Base-by-base conservation (phyloP, 2,888 invertebrate species). In the Caenorhabditis macrosperma region DNA sequence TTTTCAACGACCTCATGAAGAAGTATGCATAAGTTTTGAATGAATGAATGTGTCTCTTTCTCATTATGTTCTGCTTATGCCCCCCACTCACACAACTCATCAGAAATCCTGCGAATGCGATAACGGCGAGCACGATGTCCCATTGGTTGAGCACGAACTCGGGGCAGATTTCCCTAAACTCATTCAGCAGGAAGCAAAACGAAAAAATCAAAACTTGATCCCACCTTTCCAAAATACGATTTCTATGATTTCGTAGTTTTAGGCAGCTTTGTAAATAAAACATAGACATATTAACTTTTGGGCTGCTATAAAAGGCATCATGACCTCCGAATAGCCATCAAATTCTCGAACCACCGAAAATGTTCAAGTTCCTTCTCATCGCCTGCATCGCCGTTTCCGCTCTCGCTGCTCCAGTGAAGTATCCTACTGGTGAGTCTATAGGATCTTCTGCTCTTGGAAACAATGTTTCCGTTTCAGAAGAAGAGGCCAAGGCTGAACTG, bases 101-200 rank as follows among this genome's bases (percentile, higher is more conserved):
- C 0, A 69, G 15, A 22, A 60, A 15, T 15, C 69, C 69, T 4
- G 46, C 17, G 9, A 46, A 38, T 1, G 69, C 69, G n/a, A 69
- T 52, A 9, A 60, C 28, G 3, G 69, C 69, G 0, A 69, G 33
- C 28, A 69, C 48, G 5, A 60, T 30, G 26, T 69, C 69, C 24
- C 44, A 69, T 4, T 60, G 28, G 15, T 38, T 69, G 12, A 41
- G 41, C 1, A 41, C 28, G 44, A 52, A 69, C 15, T 69, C 69
- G 2, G 69, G 60, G 28, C 69, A 69, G 0, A 41, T 60, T 2
- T 52, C 41, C 10, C n/a, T 22, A 20, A 69, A n/a, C n/a, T n/a
- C n/a, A n/a, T n/a, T n/a, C n/a, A n/a, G n/a, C n/a, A n/a, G n/a
- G n/a, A n/a, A n/a, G n/a, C n/a, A n/a, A n/a, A n/a, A n/a, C n/a